Evolutionary conservation across 1,140 invertebrate species (phyloP).

Genomic region (Helicoverpa armigera): DNA sequence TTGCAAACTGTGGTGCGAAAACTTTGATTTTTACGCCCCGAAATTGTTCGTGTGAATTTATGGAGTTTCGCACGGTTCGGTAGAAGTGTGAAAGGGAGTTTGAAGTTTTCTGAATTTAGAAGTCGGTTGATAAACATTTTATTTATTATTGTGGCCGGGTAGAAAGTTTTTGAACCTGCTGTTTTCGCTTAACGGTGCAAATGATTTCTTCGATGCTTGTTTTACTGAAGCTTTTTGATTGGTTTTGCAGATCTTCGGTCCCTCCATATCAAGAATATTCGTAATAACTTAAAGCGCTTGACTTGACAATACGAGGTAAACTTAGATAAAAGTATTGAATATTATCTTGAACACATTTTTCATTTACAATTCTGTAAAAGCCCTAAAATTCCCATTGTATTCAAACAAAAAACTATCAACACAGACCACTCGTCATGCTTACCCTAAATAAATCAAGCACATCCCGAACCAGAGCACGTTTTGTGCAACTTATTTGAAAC

Average conservation of each 20-base stretch:
- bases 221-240: too few species aligned
- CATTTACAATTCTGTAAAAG: background rate
- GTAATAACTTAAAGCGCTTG: too few species aligned
- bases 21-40: slow-evolving; percentile 45
- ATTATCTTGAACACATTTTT: too few species aligned
- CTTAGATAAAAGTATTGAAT: too few species aligned
- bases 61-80: slow-evolving; percentile 18
- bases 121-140: slow-evolving; percentile 27
- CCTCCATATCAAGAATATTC: too few species aligned
- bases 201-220: too few species aligned
- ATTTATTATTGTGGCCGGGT: background rate
- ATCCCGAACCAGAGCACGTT: slow-evolving; percentile 12
- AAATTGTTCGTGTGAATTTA: slow-evolving; percentile 39
- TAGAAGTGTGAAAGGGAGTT: slow-evolving; percentile 6
- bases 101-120: slow-evolving; percentile 17
- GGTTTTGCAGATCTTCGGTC: too few species aligned
- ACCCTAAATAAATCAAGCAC: slow-evolving; percentile 16
- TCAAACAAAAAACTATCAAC: background rate
- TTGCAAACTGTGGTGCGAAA: slow-evolving; percentile 10
- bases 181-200: too few species aligned
- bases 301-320: too few species aligned
- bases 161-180: background rate
- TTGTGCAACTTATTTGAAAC: slow-evolving; percentile 42
- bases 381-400: background rate
- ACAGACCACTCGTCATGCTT: slow-evolving; percentile 4